Evolutionary conservation across 2,888 invertebrate genomes (phyloP), one percentile per base, ranked within the genome.

Genomic region (Microchrysa polita): DNA sequence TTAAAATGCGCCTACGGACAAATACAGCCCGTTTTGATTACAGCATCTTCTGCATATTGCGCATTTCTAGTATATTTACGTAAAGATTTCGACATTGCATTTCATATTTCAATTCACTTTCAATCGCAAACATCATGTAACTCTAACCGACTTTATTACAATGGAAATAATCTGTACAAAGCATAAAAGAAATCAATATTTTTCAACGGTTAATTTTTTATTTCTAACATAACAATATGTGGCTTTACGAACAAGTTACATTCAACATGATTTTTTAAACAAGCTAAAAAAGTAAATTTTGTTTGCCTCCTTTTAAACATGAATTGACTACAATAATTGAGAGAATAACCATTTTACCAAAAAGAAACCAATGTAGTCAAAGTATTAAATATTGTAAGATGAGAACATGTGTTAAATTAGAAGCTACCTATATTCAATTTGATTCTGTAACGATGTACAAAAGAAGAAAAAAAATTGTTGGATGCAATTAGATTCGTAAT

Each of bases 381-480:
- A 40, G 44, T 34, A 57, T 27, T 27, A 57, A 16, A 34, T n/a
- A n/a, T 34, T 57, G 55, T 55, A 69, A 69, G 57, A 61, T 75
- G 75, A 72, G 75, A 75, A 75, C 75, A 75, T 75, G 75, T 75
- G 75, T 75, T 75, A 20, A 65, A 57, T 73, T 67, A 42, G 44
- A n/a, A 67, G 14, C 59, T 23, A 59, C 20, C 20, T 23, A 10
- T 23, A 59, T n/a, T 5, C 18, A 20, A 57, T 16, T 34, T 34
- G 16, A 48, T 57, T 18, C 20, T 57, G 4, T 27, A 74, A 34
- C 27, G 27, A 73, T 67, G 71, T 75, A 73, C 71, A 71, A 69
- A 71, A 69, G 65, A 18, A 44, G 5, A 67, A 73, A 59, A 40
- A 22, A 42, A 59, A 73, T 40, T 57, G 59, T 44, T 59, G 59